Conservation (phyloP, 2,888 invertebrate genomes). For the Dynastes grantii region DNA sequence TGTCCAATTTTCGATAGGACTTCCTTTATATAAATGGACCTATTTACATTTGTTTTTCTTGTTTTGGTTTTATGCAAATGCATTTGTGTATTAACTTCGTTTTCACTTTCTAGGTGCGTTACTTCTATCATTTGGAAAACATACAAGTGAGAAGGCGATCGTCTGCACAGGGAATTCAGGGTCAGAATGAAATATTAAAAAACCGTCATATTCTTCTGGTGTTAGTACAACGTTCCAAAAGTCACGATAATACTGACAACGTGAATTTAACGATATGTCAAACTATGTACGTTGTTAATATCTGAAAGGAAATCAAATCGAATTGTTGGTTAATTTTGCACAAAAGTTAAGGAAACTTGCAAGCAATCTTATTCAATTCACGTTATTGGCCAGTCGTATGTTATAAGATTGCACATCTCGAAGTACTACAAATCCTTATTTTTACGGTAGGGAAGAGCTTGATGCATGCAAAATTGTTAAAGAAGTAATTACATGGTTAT, state of each 20-base stretch:
- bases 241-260: neutral
- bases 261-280: constrained; percentile 21
- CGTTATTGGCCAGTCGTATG: constrained; percentile 45
- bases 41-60: neutral
- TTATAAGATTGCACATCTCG: constrained; percentile 39
- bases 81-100: too few species aligned
- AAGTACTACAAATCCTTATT: constrained; percentile 13
- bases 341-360: constrained; percentile 22
- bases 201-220: constrained; percentile 3
- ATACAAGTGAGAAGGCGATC: constrained; percentile 6
- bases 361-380: constrained; percentile 42
- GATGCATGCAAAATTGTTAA: constrained; percentile 28
- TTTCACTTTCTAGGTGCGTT: constrained; percentile 32
- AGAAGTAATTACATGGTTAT: constrained; percentile 24
- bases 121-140: constrained; percentile 21
- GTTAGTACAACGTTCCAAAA: constrained; percentile 18
- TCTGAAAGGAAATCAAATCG: constrained; percentile 18
- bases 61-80: too few species aligned
- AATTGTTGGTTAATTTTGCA: constrained; percentile 42
- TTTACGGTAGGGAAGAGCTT: constrained; percentile 7
- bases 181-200: neutral
- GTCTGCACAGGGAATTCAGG: neutral
- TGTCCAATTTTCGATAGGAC: too few species aligned
- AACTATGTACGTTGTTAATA: constrained; percentile 19
- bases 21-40: too few species aligned